Percentiles rank a stretch among this genome's conserved stretches.
Conservation (phyloP, 1,140 invertebrate genomes). For the Euwallacea similis region DNA sequence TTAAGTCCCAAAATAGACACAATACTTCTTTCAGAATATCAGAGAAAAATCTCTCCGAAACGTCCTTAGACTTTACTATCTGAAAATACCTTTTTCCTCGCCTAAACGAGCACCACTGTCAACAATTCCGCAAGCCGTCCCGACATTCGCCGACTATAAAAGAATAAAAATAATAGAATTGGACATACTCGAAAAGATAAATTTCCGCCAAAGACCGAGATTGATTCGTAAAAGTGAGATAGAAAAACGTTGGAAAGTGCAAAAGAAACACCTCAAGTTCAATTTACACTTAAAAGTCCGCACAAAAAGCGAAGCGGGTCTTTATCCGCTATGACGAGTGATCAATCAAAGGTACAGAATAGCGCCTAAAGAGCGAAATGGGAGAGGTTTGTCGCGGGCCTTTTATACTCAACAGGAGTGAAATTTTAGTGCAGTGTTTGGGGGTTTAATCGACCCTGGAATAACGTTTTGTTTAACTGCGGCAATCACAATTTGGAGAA, state of each 20-base stretch:
- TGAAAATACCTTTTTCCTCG: no score
- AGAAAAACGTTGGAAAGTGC: conserved; percentile 34
- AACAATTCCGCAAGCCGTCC: no score
- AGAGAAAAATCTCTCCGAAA: no score
- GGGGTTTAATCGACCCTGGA: no score
- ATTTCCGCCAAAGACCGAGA: conserved; percentile 20
- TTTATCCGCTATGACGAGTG: conserved; percentile 45
- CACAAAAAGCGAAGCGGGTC: conserved; percentile 42
- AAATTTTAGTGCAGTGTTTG: conserved; percentile 34
- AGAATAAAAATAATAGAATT: conserved; percentile 21
- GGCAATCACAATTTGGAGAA: no score
- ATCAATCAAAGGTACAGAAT: conserved; percentile 46
- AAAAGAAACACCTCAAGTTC: conserved; percentile 46
- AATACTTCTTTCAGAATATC: no score
- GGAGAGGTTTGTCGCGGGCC: conserved; percentile 41
- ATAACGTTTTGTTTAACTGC: no score
- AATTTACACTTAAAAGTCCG: conserved; percentile 47
- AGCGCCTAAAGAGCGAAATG: conserved; percentile 41
- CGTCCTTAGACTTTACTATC: no score
- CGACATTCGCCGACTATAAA: no score
- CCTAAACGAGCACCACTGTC: no score
- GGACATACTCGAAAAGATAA: conserved; percentile 31
- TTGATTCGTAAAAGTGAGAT: conserved; percentile 31
- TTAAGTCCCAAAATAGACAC: no score
- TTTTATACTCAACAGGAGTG: conserved; percentile 39